Evolutionary conservation across 2,113 vertebrate genomes (phyloP).

Genomic region (Cyprinodon tularosa): DNA sequence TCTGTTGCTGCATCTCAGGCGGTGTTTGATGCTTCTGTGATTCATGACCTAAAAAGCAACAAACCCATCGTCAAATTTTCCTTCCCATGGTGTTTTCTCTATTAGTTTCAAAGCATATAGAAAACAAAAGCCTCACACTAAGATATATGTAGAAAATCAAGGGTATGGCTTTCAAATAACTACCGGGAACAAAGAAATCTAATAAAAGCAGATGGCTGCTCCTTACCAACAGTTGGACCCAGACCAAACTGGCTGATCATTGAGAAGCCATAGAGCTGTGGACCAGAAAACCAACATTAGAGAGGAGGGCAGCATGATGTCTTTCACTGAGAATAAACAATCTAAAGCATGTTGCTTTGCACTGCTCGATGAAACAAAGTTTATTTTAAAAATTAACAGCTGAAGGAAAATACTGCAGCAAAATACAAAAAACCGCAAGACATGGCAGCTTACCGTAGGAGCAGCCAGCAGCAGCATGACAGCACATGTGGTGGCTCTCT

Average conservation of each 20-base stretch:
- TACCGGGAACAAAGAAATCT: no score
- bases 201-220: neutral
- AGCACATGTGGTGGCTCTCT: conserved; percentile 91
- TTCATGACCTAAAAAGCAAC: neutral
- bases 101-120: neutral
- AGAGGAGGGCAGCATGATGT: neutral
- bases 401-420: no score
- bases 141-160: neutral
- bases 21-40: neutral
- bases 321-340: no score
- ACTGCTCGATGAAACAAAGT: neutral
- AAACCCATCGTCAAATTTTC: neutral
- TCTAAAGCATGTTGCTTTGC: neutral
- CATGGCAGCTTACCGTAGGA: conserved; percentile 83
- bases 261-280: conserved; percentile 92
- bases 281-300: conserved; percentile 18
- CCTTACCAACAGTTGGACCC: conserved; percentile 85
- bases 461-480: conserved; percentile 91
- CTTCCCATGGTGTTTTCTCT: neutral
- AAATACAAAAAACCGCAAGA: neutral
- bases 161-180: neutral
- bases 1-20: neutral
- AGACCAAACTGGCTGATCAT: conserved; percentile 85
- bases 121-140: neutral
- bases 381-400: neutral